Conservation (phyloP, 1,140 invertebrate species). For the Leptinotarsa texana region DNA sequence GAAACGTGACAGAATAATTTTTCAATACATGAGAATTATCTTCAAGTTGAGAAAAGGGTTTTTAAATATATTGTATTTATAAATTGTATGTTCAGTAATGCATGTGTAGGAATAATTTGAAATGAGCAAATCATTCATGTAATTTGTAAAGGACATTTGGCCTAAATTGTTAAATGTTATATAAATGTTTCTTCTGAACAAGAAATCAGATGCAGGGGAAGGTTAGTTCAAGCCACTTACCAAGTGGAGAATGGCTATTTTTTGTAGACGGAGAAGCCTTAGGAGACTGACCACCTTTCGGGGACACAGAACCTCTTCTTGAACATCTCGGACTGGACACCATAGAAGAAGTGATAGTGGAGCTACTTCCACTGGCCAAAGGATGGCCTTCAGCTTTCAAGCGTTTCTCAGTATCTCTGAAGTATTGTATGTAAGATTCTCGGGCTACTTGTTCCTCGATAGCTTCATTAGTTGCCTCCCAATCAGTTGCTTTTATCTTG, state of each 20-base stretch:
- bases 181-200: too few relatives aligned
- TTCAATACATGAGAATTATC: too few relatives aligned
- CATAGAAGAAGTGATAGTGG: conserved; percentile 52
- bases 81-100: too few relatives aligned
- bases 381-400: conserved; percentile 47
- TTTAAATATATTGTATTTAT: too few relatives aligned
- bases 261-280: conserved; percentile 49
- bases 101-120: too few relatives aligned
- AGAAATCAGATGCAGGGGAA: neutral
- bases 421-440: conserved; percentile 85
- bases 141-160: too few relatives aligned
- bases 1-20: too few relatives aligned
- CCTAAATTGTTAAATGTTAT: too few relatives aligned
- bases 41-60: too few relatives aligned
- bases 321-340: conserved; percentile 47
- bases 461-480: conserved; percentile 91
- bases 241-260: conserved; percentile 40
- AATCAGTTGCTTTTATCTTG: conserved; percentile 88
- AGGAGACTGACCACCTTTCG: conserved; percentile 49
- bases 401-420: conserved; percentile 51
- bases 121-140: too few relatives aligned
- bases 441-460: conserved; percentile 88
- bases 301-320: conserved; percentile 49
- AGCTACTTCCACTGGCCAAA: conserved; percentile 49
- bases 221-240: conserved; percentile 23